Evolutionary conservation across 2,888 invertebrate species (phyloP).

Genomic region (Nematopogon swammerdamellus): DNA sequence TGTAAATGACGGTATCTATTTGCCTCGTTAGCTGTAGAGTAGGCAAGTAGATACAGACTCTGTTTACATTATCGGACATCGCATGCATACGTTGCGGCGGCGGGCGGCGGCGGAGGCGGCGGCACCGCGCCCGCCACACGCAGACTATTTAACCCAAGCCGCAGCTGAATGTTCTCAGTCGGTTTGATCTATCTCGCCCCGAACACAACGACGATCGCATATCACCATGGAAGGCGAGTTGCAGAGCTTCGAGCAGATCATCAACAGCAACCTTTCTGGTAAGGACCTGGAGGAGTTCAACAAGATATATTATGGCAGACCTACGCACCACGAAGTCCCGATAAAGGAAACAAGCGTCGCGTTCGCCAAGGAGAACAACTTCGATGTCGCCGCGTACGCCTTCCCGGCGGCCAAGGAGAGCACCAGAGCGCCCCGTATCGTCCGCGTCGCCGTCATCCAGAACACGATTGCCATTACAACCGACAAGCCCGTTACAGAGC

Average conservation of each 20-base stretch:
- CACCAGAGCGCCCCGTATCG: conserved; percentile 66
- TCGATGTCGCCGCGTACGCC: conserved; percentile 42
- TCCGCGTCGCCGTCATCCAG: conserved; percentile 87
- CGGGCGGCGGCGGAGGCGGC: too few relatives aligned
- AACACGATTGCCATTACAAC: conserved; percentile 81
- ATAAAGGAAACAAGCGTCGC: conserved; percentile 45
- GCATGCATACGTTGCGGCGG: too few relatives aligned
- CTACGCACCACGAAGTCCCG: conserved; percentile 31
- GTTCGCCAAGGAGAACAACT: conserved; percentile 57
- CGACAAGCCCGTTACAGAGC: conserved; percentile 69
- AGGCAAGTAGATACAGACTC: too few relatives aligned
- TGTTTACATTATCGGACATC: too few relatives aligned
- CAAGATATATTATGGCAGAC: conserved; percentile 42
- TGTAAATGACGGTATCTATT: too few relatives aligned
- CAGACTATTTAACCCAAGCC: too few relatives aligned
- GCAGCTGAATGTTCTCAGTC: too few relatives aligned
- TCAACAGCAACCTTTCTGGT: conserved; percentile 39
- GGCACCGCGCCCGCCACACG: too few relatives aligned
- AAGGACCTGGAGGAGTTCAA: conserved; percentile 45
- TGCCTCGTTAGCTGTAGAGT: too few relatives aligned
- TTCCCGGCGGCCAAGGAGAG: conserved; percentile 46
- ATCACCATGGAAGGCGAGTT: conserved; percentile 41
- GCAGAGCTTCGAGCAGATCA: conserved; percentile 37
- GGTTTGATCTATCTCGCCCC: too few relatives aligned
- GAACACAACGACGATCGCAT: too few relatives aligned